Evolutionary conservation across 1,140 invertebrate species (phyloP).

Genomic region (Bombus ignitus): DNA sequence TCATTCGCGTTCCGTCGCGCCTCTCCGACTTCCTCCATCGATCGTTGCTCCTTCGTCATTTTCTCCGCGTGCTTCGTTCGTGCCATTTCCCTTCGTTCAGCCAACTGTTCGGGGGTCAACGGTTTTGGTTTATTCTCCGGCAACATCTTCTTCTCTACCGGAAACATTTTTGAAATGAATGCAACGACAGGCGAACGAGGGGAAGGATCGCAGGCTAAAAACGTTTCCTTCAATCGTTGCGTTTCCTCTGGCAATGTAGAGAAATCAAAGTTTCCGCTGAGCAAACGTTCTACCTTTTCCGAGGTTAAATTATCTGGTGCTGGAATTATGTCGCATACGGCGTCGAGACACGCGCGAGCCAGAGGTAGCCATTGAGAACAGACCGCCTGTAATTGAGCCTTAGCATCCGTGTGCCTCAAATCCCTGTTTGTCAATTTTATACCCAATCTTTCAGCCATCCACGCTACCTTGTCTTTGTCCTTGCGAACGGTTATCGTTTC

Average conservation of each 20-base stretch:
- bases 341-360: constrained; percentile 90
- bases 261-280: constrained; percentile 85
- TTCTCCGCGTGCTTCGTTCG: constrained; percentile 85
- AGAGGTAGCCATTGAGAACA: constrained; percentile 95
- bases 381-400: constrained; percentile 91
- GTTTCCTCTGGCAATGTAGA: constrained; percentile 88
- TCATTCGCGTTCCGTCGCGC: neutral
- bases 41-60: constrained; percentile 58
- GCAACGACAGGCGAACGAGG: constrained; percentile 90
- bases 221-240: constrained; percentile 89
- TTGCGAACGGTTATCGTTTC: constrained; percentile 90
- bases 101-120: constrained; percentile 90
- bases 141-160: constrained; percentile 87
- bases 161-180: constrained; percentile 98
- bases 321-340: constrained; percentile 92
- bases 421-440: constrained; percentile 91
- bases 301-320: constrained; percentile 90
- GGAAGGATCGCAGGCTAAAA: constrained; percentile 88
- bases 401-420: constrained; percentile 89
- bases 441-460: constrained; percentile 91
- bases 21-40: neutral
- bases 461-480: constrained; percentile 92
- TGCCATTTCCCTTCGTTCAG: constrained; percentile 87
- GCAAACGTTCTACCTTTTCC: constrained; percentile 86
- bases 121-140: constrained; percentile 89